These are phyloP conservation scores for Atrina japonica DNA, from an alignment of 2,888 invertebrate genomes.

Conservation along the genomic window DNA sequence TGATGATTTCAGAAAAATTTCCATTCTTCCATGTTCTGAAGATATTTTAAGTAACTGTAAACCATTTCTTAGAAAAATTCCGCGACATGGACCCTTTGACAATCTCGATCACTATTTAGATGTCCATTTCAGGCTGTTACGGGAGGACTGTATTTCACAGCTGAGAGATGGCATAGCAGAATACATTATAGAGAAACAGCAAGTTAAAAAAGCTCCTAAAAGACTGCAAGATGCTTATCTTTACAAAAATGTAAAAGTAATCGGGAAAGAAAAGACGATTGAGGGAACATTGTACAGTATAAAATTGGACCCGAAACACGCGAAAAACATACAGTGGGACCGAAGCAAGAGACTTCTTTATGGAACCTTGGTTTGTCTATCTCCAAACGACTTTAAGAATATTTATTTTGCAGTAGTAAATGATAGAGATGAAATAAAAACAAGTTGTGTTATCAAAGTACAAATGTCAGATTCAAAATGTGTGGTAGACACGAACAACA, in stretches of 20 bases:
- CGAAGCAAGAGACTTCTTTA: slow-evolving; percentile 85
- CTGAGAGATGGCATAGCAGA: slow-evolving; percentile 86
- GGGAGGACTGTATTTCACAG: slow-evolving; percentile 91
- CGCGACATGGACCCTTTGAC: slow-evolving; percentile 85
- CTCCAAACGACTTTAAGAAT: slow-evolving; percentile 86
- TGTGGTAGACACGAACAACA: neutral
- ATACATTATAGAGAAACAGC: slow-evolving; percentile 77
- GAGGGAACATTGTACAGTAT: slow-evolving; percentile 56
- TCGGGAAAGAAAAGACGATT: slow-evolving; percentile 41
- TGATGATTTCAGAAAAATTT: slow-evolving; percentile 79
- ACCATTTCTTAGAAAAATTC: slow-evolving; percentile 84
- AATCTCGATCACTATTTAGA: slow-evolving; percentile 88
- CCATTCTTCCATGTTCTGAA: slow-evolving; percentile 78
- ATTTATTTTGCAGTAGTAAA: slow-evolving; percentile 85
- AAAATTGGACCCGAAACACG: slow-evolving; percentile 29
- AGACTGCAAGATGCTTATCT: slow-evolving; percentile 47
- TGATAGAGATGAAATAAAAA: slow-evolving; percentile 11
- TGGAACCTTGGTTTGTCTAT: slow-evolving; percentile 88
- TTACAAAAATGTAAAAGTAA: slow-evolving; percentile 63
- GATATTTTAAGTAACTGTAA: slow-evolving; percentile 66
- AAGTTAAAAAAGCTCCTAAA: neutral
- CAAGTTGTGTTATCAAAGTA: slow-evolving; percentile 9
- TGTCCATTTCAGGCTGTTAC: slow-evolving; percentile 87
- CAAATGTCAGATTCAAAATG: neutral
- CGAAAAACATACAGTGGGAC: slow-evolving; percentile 76